Conservation (phyloP, 2,888 invertebrate genomes). For the Lottia gigantea region DNA sequence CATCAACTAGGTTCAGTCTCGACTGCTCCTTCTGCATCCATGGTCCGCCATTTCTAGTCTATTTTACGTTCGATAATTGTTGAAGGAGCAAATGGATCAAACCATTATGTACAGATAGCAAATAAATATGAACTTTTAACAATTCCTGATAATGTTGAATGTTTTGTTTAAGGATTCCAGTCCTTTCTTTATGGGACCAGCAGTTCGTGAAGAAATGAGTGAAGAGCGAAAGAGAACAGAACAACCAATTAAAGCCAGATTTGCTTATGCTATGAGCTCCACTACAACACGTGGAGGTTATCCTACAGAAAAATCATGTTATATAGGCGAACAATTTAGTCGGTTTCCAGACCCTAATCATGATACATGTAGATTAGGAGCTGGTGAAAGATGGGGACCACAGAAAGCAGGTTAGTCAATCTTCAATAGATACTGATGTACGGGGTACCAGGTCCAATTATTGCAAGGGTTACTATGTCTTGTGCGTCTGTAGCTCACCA, state of each 20-base stretch:
- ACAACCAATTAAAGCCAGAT: background rate
- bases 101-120: too few species aligned
- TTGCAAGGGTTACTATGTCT: too few species aligned
- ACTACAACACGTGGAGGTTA: slow-evolving; percentile 34
- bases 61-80: too few species aligned
- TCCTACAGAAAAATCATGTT: slow-evolving; percentile 48
- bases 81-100: too few species aligned
- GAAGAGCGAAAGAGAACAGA: background rate
- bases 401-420: slow-evolving; percentile 59
- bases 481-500: too few species aligned
- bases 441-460: slow-evolving; percentile 15
- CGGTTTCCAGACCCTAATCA: slow-evolving; percentile 54
- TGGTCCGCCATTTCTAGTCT: too few species aligned
- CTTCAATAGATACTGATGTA: background rate
- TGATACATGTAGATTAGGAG: slow-evolving; percentile 59
- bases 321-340: slow-evolving; percentile 57
- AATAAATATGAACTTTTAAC: too few species aligned
- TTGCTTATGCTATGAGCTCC: background rate
- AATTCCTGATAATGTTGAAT: background rate
- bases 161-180: slow-evolving; percentile 42
- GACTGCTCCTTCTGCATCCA: too few species aligned
- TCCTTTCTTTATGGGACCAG: slow-evolving; percentile 44
- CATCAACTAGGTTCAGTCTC: too few species aligned
- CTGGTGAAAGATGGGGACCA: slow-evolving; percentile 65
- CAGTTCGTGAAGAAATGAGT: background rate